These are phyloP conservation scores for Peromyscus aztecus DNA, from an alignment of 2,797 vertebrate genomes.

Conservation along the genomic window DNA sequence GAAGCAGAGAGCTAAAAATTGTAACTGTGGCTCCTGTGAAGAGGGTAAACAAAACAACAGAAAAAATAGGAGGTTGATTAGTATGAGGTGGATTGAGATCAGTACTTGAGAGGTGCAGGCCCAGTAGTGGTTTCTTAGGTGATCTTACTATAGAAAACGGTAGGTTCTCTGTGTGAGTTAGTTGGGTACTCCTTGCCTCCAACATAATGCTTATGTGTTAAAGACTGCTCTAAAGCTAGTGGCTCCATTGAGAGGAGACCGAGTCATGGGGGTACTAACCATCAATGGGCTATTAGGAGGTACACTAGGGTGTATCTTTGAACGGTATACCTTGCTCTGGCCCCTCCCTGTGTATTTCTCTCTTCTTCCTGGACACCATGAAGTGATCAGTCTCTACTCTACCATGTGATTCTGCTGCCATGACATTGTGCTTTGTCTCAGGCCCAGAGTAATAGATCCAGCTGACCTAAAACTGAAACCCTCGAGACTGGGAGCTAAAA, in stretches of 20 bases:
- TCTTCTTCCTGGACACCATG: background rate
- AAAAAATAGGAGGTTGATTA: background rate
- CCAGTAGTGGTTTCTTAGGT: background rate
- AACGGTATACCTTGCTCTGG: background rate
- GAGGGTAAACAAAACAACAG: background rate
- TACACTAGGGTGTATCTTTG: background rate
- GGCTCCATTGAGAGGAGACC: background rate
- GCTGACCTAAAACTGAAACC: background rate
- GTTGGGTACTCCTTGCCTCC: background rate
- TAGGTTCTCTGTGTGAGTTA: background rate
- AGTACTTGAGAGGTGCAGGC: background rate
- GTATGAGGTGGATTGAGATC: constrained; percentile 8
- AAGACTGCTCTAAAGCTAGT: background rate
- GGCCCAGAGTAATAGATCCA: background rate
- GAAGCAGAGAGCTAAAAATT: background rate
- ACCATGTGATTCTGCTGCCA: background rate
- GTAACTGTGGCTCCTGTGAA: background rate
- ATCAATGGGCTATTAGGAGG: background rate
- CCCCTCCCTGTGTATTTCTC: too few relatives aligned
- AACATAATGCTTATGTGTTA: background rate
- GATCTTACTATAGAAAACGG: background rate
- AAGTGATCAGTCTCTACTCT: background rate
- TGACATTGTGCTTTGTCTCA: background rate
- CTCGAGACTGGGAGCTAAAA: background rate
- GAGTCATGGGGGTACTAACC: background rate